Conservation (phyloP, 2,113 vertebrate species). For the Clupea harengus region DNA sequence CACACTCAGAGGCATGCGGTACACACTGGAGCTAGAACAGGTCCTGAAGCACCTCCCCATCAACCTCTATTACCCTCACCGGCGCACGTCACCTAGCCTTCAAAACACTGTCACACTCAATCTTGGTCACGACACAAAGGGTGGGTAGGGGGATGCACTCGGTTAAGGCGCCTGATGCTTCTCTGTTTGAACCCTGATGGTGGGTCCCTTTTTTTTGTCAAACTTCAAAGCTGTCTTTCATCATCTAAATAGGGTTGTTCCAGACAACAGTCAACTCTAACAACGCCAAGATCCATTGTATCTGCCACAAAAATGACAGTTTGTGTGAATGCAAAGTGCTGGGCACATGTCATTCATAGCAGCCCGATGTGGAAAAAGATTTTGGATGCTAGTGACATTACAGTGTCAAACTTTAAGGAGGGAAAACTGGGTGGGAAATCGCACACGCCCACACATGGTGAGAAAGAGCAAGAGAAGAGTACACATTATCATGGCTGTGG, state of each 20-base stretch:
- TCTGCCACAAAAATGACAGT: background rate
- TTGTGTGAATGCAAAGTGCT: background rate
- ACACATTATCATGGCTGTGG: background rate
- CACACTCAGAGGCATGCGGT: background rate
- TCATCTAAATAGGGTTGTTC: background rate
- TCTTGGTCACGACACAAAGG: background rate
- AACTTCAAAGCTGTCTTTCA: background rate
- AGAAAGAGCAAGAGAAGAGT: background rate
- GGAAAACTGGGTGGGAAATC: background rate
- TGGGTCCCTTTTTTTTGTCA: background rate
- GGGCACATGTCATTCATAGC: background rate
- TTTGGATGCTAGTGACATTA: background rate
- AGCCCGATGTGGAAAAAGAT: background rate
- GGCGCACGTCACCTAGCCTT: constrained; percentile 1
- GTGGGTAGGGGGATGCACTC: background rate
- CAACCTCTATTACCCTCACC: background rate
- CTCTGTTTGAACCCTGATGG: background rate
- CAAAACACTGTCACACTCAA: constrained; percentile 2
- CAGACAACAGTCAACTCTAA: background rate
- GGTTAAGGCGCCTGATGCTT: background rate
- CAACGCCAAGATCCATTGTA: background rate
- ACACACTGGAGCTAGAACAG: background rate
- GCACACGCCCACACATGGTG: background rate
- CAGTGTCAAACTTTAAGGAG: background rate
- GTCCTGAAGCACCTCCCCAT: background rate